Base-by-base conservation (phyloP, 2,113 vertebrate species). In the Vanacampus margaritifer region DNA sequence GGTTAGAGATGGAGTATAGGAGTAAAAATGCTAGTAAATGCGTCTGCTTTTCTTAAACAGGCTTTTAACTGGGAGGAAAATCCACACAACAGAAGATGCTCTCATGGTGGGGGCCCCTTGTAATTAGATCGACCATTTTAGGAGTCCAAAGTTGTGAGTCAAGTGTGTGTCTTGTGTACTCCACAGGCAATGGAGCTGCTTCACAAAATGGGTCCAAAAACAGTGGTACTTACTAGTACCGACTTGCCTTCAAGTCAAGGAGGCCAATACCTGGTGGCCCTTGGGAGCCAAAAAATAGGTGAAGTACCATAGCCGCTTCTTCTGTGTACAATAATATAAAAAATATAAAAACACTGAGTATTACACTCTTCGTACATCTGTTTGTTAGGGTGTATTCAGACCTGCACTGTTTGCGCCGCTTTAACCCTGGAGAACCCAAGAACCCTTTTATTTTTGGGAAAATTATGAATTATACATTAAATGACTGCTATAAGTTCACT, bases 161-260 rank as follows among this genome's bases (percentile, higher is more conserved):
- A 65, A 56, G 13, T 57, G 1, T 6, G n/a, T 14, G 7, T 10
- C 3, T 14, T 2, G 9, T 37, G 54, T 80, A 3, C 56, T 67
- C 23, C 84, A 10, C 69, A 99, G 97, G 96, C 96, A 11, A 98
- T 99, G 97, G 94, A 98, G 74, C 57, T 94, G 76, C 93, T 99
- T 51, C 97, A 98, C 80, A 80, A 93, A 41, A 94, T 97, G 95
- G 97, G 97, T 74, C 97, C 97, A n/a, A 91, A 94, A 64, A 98
- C 94, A 0, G 97, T 99, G 73, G 95, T 99, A 75, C 95, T 99
- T 86, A 99, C 97, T 57, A 98, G 97, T 82, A 96, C 96, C 4
- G 92, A 98, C 69, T 91, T 99, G 3, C 94, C 91, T 3, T 93
- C 94, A 0, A 74, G 90, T 16, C 72, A 65, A 45, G 96, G 96